phyloP scores from a whole-genome alignment of 2,113 vertebrate species.

The Turdus rufiventris region DNA sequence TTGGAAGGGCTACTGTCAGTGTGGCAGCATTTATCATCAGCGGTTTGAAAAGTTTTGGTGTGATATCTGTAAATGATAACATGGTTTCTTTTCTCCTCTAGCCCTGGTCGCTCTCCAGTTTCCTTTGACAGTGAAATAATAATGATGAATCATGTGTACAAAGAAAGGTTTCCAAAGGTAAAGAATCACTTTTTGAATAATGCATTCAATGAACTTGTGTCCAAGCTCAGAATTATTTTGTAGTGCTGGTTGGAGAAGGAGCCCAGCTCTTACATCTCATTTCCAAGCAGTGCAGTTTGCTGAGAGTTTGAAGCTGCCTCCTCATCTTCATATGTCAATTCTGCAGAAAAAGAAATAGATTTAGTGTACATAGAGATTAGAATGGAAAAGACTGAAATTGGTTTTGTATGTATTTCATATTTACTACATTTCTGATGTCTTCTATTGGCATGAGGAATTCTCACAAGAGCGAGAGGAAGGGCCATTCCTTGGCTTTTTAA shows the following conservation, averaged over 20 bases:
- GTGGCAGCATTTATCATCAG: neutral
- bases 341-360: neutral
- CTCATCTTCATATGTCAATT: neutral
- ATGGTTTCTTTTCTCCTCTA: conserved; percentile 65
- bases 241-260: neutral
- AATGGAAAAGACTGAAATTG: neutral
- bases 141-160: conserved; percentile 99
- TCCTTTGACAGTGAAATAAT: conserved; percentile 97
- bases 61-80: neutral
- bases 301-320: neutral
- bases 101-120: conserved; percentile 92
- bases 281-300: neutral
- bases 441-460: neutral
- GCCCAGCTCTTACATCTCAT: neutral
- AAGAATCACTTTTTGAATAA: conserved; percentile 45
- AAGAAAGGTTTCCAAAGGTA: conserved; percentile 98
- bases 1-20: neutral
- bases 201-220: neutral
- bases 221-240: neutral
- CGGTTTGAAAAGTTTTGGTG: neutral
- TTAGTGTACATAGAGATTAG: neutral
- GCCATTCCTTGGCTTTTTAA: neutral
- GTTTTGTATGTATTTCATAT: neutral
- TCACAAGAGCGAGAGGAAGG: neutral
- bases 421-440: neutral